phyloP scores from a whole-genome alignment of 2,113 vertebrate genomes.

The Toxostoma redivivum region DNA sequence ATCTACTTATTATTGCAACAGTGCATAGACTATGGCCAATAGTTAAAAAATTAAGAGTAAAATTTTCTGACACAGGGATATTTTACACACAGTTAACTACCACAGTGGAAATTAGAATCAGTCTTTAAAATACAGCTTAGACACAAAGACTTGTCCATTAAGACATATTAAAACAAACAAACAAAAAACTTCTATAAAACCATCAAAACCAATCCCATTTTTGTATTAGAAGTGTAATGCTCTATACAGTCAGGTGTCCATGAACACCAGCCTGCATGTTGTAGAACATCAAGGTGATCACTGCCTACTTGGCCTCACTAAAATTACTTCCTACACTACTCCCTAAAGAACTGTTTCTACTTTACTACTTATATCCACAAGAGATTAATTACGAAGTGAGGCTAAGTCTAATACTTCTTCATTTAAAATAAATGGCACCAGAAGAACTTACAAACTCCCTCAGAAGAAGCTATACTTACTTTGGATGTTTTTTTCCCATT shows the following conservation, averaged over 20 bases:
- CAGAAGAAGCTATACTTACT: slow-evolving; percentile 35
- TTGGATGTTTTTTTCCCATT: not conserved
- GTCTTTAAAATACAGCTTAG: not conserved
- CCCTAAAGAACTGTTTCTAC: not conserved
- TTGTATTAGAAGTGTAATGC: not conserved
- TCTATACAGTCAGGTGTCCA: not conserved
- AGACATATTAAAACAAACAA: not conserved
- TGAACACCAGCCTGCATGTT: not conserved
- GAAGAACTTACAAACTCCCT: not conserved
- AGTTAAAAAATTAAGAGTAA: not conserved
- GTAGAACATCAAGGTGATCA: not conserved
- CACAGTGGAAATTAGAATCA: not conserved
- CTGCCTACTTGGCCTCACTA: not conserved
- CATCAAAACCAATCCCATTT: not conserved
- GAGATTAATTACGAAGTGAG: not conserved
- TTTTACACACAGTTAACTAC: not conserved
- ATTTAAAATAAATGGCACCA: not conserved
- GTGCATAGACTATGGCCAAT: not conserved
- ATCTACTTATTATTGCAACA: too few species aligned
- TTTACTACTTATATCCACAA: not conserved
- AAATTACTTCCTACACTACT: not conserved
- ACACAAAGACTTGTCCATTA: not conserved
- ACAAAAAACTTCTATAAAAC: not conserved
- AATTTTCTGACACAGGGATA: not conserved
- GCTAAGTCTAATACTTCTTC: not conserved